phyloP scores from a whole-genome alignment of 2,797 vertebrate species.

The Siniperca undulata region DNA sequence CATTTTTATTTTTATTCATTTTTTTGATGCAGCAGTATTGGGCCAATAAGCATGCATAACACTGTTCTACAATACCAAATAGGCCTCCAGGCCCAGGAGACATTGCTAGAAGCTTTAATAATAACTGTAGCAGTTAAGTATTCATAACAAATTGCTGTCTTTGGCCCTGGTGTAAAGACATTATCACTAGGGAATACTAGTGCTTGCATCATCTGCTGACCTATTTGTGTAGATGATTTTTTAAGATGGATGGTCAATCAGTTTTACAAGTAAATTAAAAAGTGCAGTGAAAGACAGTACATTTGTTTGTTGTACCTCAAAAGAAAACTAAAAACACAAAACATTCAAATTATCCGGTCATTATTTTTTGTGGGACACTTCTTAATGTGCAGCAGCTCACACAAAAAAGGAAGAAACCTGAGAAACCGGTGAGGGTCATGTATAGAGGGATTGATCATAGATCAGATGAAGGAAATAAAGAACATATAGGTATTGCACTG shows the following conservation, averaged over 20 bases:
- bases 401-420: neutral
- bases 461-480: neutral
- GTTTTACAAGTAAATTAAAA: neutral
- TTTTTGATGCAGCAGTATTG: conserved; percentile 21
- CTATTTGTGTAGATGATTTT: neutral
- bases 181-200: neutral
- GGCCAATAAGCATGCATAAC: conserved; percentile 26
- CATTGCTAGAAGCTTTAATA: conserved; percentile 28
- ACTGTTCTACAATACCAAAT: conserved; percentile 24
- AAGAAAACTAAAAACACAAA: neutral
- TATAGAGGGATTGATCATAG: neutral
- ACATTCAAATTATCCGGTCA: neutral
- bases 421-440: neutral
- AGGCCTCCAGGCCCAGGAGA: conserved; percentile 13
- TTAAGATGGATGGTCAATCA: neutral
- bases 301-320: neutral
- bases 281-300: neutral
- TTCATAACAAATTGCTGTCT: conserved; percentile 25
- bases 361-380: neutral
- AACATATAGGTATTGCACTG: neutral
- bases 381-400: neutral
- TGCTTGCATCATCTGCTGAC: neutral
- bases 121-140: conserved; percentile 27
- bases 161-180: conserved; percentile 13
- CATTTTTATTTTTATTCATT: conserved; percentile 40